A percentile compares a stretch with the other conserved stretches of the same genome.
Conservation (phyloP, 2,888 invertebrate genomes). For the Neoitamus cyanurus region DNA sequence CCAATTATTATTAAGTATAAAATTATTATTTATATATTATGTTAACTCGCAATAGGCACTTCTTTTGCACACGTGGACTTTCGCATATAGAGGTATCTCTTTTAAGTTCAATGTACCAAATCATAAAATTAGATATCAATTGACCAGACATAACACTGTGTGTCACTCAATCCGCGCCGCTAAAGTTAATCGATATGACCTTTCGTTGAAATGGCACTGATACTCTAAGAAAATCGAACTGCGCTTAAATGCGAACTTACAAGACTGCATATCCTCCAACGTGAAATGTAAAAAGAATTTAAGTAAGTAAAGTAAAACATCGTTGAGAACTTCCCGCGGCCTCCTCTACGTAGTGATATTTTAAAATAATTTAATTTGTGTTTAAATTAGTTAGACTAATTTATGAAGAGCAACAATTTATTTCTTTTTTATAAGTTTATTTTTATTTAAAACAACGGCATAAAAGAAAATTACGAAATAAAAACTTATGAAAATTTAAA, state of each 20-base stretch:
- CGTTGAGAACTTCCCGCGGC: constrained; percentile 7
- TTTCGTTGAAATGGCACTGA: neutral
- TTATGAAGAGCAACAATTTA: constrained; percentile 21
- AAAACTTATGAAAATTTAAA: neutral
- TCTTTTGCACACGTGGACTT: too few species aligned
- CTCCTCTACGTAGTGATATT: constrained; percentile 36
- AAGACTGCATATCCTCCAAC: neutral
- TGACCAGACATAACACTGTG: neutral
- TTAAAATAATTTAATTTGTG: constrained; percentile 7
- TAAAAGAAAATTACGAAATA: constrained; percentile 4
- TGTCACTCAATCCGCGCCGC: neutral
- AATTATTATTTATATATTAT: too few species aligned
- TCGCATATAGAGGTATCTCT: neutral
- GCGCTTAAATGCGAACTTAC: neutral
- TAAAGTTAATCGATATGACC: neutral
- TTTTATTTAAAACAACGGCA: constrained; percentile 19
- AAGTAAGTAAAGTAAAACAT: neutral
- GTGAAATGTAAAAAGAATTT: neutral
- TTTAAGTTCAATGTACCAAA: neutral
- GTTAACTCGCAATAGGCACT: too few species aligned
- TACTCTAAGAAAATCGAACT: neutral
- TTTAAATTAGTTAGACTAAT: constrained; percentile 40
- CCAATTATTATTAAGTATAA: too few species aligned
- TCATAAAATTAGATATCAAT: neutral
- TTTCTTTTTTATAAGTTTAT: constrained; percentile 27